These are phyloP conservation scores for Andrena dorsata DNA, from an alignment of 2,888 invertebrate genomes.

Conservation along the genomic window DNA sequence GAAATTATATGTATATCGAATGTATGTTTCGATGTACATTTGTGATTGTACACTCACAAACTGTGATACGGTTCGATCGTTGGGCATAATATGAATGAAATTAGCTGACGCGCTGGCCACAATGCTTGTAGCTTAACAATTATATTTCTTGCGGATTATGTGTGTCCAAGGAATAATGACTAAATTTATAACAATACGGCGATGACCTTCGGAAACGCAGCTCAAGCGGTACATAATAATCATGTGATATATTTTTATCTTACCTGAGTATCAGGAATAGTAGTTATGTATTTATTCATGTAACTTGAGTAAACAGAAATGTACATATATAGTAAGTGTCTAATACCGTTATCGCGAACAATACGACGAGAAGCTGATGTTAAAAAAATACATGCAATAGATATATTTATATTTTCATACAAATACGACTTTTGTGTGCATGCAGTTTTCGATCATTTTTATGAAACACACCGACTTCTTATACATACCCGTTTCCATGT, in stretches of 20 bases:
- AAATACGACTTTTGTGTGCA: not conserved
- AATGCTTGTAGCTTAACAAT: not conserved
- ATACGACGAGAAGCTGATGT: not conserved
- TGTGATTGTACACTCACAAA: not conserved
- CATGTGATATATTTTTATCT: conserved; percentile 1
- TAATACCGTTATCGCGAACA: not conserved
- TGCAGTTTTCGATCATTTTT: not conserved
- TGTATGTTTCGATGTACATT: not conserved
- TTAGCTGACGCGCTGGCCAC: not conserved
- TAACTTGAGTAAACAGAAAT: not conserved
- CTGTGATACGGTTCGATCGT: not conserved
- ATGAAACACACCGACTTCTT: not conserved
- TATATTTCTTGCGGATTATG: not conserved
- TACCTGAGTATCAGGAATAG: conserved; percentile 3
- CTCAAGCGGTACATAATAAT: not conserved
- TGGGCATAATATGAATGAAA: not conserved
- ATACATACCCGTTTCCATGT: too few relatives aligned
- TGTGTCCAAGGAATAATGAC: not conserved
- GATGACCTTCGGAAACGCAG: not conserved
- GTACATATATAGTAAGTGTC: not conserved
- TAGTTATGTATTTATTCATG: not conserved
- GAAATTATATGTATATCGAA: not conserved
- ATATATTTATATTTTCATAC: conserved; percentile 30
- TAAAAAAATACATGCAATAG: not conserved
- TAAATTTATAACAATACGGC: not conserved